These are phyloP conservation scores for Anas platyrhynchos DNA, from an alignment of 2,113 vertebrate species.

Conservation along the genomic window DNA sequence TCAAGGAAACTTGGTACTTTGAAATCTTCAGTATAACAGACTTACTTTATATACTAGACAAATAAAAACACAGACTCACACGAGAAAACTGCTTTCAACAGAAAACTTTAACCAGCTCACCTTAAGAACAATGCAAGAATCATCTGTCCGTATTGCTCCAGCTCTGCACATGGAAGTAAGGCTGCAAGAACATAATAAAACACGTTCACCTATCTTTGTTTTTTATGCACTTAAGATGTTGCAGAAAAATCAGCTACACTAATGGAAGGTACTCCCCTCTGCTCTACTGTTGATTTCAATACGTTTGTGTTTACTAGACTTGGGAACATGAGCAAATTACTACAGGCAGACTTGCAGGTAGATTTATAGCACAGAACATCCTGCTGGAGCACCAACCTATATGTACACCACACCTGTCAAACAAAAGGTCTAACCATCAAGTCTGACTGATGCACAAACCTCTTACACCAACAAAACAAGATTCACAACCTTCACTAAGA, in stretches of 20 bases:
- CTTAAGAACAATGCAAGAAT: conserved; percentile 92
- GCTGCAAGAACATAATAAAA: conserved; percentile 79
- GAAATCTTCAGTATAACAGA: background rate
- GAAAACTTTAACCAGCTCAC: conserved; percentile 69
- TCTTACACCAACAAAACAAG: background rate
- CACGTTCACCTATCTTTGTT: background rate
- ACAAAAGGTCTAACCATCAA: background rate
- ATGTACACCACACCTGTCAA: background rate
- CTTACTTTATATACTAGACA: background rate
- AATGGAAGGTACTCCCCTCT: background rate
- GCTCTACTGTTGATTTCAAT: background rate
- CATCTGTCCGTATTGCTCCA: conserved; percentile 93
- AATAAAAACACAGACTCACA: background rate
- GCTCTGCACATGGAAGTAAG: conserved; percentile 99
- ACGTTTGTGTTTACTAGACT: background rate
- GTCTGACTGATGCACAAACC: background rate
- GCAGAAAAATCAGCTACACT: background rate
- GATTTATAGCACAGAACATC: background rate
- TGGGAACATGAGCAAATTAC: background rate
- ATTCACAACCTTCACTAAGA: background rate
- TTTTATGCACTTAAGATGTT: background rate
- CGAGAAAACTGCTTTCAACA: background rate
- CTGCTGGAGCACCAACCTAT: background rate
- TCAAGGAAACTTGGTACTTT: background rate
- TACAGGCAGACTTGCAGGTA: background rate